These are phyloP conservation scores for Notiomystis cincta DNA, from an alignment of 2,113 vertebrate genomes.

Conservation along the genomic window DNA sequence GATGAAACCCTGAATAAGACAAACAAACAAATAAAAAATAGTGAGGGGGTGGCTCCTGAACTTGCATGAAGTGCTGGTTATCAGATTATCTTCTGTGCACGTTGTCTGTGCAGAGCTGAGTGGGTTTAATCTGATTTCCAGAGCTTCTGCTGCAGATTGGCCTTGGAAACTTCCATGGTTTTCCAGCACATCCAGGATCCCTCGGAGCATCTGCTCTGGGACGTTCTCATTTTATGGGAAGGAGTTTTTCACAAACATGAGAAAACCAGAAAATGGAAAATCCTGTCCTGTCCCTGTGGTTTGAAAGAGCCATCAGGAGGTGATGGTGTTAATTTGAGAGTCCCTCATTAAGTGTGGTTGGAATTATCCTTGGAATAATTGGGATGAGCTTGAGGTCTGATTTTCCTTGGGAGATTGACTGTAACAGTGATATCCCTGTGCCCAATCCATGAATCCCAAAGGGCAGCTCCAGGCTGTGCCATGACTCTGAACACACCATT, in stretches of 20 bases:
- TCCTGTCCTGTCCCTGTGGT: neutral
- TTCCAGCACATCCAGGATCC: neutral
- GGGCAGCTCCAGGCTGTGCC: neutral
- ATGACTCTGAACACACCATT: no score
- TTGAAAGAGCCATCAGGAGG: neutral
- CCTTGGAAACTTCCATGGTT: neutral
- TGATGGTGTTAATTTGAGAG: neutral
- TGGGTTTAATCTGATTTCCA: neutral
- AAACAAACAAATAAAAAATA: neutral
- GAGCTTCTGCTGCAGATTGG: neutral
- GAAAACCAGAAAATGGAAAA: neutral
- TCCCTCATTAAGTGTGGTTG: neutral
- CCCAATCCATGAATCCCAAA: neutral
- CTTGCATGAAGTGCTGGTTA: no score
- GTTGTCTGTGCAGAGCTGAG: neutral
- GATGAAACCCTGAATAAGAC: neutral
- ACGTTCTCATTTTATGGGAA: neutral
- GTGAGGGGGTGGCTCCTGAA: neutral
- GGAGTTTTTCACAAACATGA: neutral
- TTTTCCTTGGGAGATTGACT: neutral
- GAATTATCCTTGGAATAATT: neutral
- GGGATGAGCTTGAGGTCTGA: neutral
- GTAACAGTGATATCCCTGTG: neutral
- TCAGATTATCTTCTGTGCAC: neutral
- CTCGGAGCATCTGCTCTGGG: neutral